A percentile compares a stretch with the other conserved stretches of the same genome.
Evolutionary conservation across 2,797 vertebrate genomes (phyloP).

Genomic region (Labeo calbasu): DNA sequence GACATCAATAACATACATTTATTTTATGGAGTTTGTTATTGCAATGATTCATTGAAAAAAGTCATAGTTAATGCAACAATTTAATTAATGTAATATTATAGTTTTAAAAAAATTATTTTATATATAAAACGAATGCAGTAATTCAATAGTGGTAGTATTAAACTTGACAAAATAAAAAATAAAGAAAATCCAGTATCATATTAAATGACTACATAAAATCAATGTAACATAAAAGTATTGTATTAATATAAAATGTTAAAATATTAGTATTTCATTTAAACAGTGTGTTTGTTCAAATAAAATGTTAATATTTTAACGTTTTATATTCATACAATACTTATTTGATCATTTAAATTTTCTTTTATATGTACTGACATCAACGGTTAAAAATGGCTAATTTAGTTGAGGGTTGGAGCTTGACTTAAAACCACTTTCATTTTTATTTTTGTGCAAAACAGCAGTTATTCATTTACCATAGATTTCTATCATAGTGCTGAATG

Average conservation of each 20-base stretch:
- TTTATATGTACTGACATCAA: background rate
- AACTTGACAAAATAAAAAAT: too few relatives aligned
- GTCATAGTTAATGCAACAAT: too few relatives aligned
- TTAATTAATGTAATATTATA: too few relatives aligned
- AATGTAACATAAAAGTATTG: background rate
- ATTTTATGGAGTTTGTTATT: background rate
- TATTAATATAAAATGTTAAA: background rate
- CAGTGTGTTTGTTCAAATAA: too few relatives aligned
- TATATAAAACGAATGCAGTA: too few relatives aligned
- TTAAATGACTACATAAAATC: background rate
- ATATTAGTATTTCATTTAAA: background rate
- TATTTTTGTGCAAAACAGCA: conserved; percentile 9
- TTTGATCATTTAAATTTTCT: background rate
- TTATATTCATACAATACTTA: too few relatives aligned
- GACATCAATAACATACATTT: background rate
- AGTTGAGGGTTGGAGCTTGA: background rate
- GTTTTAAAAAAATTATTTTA: too few relatives aligned
- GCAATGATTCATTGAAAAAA: too few relatives aligned
- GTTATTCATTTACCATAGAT: conserved; percentile 12
- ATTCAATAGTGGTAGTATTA: too few relatives aligned
- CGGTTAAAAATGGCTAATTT: background rate
- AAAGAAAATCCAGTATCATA: background rate
- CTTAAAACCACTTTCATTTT: background rate
- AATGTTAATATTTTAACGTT: too few relatives aligned
- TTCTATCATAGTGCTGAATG: background rate